Evolutionary conservation across 2,888 invertebrate genomes (phyloP).

Genomic region (Ypsolopha sequella): DNA sequence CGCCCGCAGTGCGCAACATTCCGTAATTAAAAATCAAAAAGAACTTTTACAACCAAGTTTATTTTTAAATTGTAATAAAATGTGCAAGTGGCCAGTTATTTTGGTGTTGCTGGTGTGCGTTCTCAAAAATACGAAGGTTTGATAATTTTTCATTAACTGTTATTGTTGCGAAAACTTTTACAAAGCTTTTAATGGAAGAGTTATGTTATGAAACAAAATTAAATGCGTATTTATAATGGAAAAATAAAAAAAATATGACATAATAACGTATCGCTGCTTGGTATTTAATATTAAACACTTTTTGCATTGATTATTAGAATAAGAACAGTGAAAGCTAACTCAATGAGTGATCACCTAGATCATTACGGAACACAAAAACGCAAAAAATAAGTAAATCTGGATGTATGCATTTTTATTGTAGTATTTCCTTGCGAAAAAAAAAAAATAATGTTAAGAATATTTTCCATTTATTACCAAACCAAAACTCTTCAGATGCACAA

Average conservation of each 20-base stretch:
- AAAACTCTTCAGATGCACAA: background rate
- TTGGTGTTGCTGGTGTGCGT: slow-evolving; percentile 42
- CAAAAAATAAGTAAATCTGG: too few species aligned
- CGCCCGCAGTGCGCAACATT: slow-evolving; percentile 31
- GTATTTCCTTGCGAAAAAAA: too few species aligned
- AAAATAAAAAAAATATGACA: background rate
- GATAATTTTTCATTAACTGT: slow-evolving; percentile 25
- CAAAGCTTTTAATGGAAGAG: background rate
- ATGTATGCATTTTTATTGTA: too few species aligned
- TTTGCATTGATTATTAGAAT: too few species aligned
- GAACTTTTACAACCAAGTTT: slow-evolving; percentile 18
- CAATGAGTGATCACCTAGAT: too few species aligned
- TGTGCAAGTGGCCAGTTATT: slow-evolving; percentile 52
- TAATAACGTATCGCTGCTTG: too few species aligned
- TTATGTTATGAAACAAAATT: background rate
- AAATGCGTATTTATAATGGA: too few species aligned
- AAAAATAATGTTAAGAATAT: background rate
- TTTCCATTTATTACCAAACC: background rate
- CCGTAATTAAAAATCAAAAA: background rate
- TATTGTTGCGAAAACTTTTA: background rate
- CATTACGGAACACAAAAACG: too few species aligned
- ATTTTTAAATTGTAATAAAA: slow-evolving; percentile 24
- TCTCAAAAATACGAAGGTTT: slow-evolving; percentile 50
- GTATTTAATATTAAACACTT: too few species aligned
- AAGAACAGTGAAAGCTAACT: too few species aligned